A percentile compares a stretch with the other conserved stretches of the same genome.
Conservation (phyloP, 2,888 invertebrate genomes). For the Penaeus monodon region DNA sequence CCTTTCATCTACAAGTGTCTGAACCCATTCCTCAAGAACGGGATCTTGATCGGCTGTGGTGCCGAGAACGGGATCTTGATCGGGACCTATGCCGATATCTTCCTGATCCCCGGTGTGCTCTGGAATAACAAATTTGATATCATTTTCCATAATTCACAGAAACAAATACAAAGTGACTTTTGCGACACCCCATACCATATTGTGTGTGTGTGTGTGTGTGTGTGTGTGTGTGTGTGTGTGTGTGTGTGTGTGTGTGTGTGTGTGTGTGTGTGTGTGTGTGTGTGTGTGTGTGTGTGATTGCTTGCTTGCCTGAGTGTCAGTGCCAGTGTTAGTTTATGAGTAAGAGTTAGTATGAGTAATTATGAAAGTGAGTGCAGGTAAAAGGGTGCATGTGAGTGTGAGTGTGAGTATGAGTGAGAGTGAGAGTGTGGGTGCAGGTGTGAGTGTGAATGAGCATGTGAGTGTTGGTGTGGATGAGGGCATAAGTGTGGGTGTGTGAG, state of each 20-base stretch:
- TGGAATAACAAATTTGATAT: conserved; percentile 32
- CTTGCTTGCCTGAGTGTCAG: background rate
- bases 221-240: conserved; percentile 32
- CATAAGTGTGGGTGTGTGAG: too few species aligned
- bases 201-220: conserved; percentile 13
- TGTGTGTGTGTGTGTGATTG: background rate
- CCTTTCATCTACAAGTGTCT: too few species aligned
- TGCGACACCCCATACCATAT: background rate
- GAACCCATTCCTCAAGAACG: conserved; percentile 42
- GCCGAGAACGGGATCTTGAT: conserved; percentile 43
- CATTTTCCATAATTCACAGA: conserved; percentile 17
- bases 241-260: conserved; percentile 13
- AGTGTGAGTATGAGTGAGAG: too few species aligned
- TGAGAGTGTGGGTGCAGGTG: too few species aligned
- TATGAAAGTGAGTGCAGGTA: too few species aligned
- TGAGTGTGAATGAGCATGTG: too few species aligned
- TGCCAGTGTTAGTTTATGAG: background rate
- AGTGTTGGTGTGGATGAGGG: too few species aligned
- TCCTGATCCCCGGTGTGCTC: conserved; percentile 29
- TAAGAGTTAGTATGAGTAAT: too few species aligned
- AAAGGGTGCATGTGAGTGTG: too few species aligned
- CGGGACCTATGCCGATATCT: conserved; percentile 42
- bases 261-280: background rate
- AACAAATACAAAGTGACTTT: conserved; percentile 4
- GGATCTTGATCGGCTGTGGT: conserved; percentile 50